Evolutionary conservation across 2,888 invertebrate species (phyloP).

Genomic region (Cheilosia grossa): DNA sequence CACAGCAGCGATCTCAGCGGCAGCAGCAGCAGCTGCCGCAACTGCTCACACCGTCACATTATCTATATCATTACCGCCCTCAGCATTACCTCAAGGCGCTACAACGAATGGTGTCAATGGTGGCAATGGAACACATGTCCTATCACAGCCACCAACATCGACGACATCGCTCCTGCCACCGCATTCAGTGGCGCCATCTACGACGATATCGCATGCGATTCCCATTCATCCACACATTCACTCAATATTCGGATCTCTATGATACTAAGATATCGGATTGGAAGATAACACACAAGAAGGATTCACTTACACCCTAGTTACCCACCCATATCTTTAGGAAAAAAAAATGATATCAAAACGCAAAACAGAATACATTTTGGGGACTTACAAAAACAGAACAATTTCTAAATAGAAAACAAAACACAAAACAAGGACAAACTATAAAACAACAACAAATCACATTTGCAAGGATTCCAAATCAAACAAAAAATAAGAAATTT

Average conservation of each 20-base stretch:
- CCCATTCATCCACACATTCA: slow-evolving; percentile 83
- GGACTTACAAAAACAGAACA: slow-evolving; percentile 42
- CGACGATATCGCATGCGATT: slow-evolving; percentile 81
- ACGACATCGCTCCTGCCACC: slow-evolving; percentile 67
- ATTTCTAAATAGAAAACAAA: slow-evolving; percentile 43
- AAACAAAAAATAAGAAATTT: slow-evolving; percentile 35
- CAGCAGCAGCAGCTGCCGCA: slow-evolving; percentile 74
- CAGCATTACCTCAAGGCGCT: slow-evolving; percentile 76
- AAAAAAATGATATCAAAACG: slow-evolving; percentile 7
- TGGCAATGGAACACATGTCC: slow-evolving; percentile 75
- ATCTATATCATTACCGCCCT: slow-evolving; percentile 81
- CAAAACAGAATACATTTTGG: slow-evolving; percentile 46
- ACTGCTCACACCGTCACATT: slow-evolving; percentile 81
- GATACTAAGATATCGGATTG: slow-evolving; percentile 81
- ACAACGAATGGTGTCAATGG: slow-evolving; percentile 78
- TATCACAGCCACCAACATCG: slow-evolving; percentile 72
- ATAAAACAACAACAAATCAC: slow-evolving; percentile 70
- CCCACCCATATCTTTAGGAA: slow-evolving; percentile 68
- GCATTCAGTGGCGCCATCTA: slow-evolving; percentile 75
- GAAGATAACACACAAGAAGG: slow-evolving; percentile 70
- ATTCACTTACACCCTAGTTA: slow-evolving; percentile 59
- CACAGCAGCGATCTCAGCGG: slow-evolving; percentile 74
- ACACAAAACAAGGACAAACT: slow-evolving; percentile 35
- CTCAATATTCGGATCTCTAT: slow-evolving; percentile 84
- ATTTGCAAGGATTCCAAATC: slow-evolving; percentile 73